These are phyloP conservation scores for Teleiodes luculella DNA, from an alignment of 2,888 invertebrate species.

Conservation along the genomic window DNA sequence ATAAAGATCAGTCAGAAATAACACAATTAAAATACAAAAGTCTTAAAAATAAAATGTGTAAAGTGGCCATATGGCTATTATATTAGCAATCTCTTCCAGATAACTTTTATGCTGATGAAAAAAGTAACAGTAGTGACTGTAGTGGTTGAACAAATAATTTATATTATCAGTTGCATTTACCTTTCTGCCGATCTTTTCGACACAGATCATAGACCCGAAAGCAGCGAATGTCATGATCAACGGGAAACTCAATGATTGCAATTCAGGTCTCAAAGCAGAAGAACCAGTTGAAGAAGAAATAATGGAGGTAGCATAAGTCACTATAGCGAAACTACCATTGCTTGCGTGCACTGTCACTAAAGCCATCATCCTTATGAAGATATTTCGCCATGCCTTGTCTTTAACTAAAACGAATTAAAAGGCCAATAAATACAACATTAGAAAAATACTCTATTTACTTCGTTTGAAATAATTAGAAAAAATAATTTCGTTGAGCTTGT, in stretches of 20 bases:
- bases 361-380: slow-evolving; percentile 35
- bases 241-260: slow-evolving; percentile 55
- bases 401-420: slow-evolving; percentile 51
- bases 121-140: too few relatives aligned
- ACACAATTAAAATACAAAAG: neutral
- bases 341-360: slow-evolving; percentile 36
- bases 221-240: slow-evolving; percentile 53
- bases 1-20: too few relatives aligned
- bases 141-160: too few relatives aligned
- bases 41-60: neutral
- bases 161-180: slow-evolving; percentile 32
- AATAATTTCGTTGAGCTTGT: too few relatives aligned
- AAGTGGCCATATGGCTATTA: too few relatives aligned
- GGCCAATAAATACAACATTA: too few relatives aligned
- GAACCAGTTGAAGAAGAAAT: slow-evolving; percentile 40
- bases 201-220: slow-evolving; percentile 44
- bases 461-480: too few relatives aligned
- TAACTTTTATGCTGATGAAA: too few relatives aligned
- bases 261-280: slow-evolving; percentile 50
- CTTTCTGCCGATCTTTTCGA: slow-evolving; percentile 58
- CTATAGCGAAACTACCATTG: slow-evolving; percentile 50
- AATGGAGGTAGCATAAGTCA: slow-evolving; percentile 50
- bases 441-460: too few relatives aligned
- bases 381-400: slow-evolving; percentile 46
- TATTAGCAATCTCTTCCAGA: too few relatives aligned